A percentile compares a stretch with the other conserved stretches of the same genome.
phyloP scores from a whole-genome alignment of 2,888 invertebrate species.

The Allophyes oxyacanthae region DNA sequence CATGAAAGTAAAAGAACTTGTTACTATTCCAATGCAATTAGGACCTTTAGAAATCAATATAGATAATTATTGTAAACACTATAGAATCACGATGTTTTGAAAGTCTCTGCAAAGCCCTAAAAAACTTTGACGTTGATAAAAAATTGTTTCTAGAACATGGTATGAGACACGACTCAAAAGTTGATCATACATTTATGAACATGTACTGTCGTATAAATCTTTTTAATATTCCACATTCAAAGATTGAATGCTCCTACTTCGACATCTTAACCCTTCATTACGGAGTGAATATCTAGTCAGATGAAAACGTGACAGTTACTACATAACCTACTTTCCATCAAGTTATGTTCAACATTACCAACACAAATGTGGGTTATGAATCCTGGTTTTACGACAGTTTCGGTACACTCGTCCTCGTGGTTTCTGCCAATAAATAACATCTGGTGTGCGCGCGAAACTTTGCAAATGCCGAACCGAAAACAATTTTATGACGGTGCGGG shows the following conservation, averaged over 20 bases:
- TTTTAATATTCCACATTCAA: slow-evolving; percentile 17
- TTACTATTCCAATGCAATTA: too few relatives aligned
- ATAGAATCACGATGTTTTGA: too few relatives aligned
- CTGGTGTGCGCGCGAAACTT: slow-evolving; percentile 58
- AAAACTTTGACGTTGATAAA: too few relatives aligned
- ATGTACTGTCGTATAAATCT: too few relatives aligned
- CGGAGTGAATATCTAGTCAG: slow-evolving; percentile 32
- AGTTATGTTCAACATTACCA: slow-evolving; percentile 42
- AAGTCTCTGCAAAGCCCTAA: too few relatives aligned
- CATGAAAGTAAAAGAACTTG: too few relatives aligned
- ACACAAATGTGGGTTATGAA: slow-evolving; percentile 60
- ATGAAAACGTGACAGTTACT: slow-evolving; percentile 58
- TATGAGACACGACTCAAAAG: too few relatives aligned
- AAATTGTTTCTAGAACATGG: too few relatives aligned
- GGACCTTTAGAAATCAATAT: too few relatives aligned
- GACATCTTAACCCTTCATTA: slow-evolving; percentile 39
- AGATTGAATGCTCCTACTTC: slow-evolving; percentile 23
- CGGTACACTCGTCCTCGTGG: slow-evolving; percentile 53
- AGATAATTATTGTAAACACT: too few relatives aligned
- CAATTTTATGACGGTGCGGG: slow-evolving; percentile 44
- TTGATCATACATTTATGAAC: too few relatives aligned
- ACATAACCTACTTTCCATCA: slow-evolving; percentile 56
- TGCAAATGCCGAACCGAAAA: slow-evolving; percentile 49
- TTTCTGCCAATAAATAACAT: slow-evolving; percentile 62
- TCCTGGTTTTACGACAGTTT: slow-evolving; percentile 64